Evolutionary conservation across 2,797 vertebrate species (phyloP).

Genomic region (Amblyopsis hoosieri): DNA sequence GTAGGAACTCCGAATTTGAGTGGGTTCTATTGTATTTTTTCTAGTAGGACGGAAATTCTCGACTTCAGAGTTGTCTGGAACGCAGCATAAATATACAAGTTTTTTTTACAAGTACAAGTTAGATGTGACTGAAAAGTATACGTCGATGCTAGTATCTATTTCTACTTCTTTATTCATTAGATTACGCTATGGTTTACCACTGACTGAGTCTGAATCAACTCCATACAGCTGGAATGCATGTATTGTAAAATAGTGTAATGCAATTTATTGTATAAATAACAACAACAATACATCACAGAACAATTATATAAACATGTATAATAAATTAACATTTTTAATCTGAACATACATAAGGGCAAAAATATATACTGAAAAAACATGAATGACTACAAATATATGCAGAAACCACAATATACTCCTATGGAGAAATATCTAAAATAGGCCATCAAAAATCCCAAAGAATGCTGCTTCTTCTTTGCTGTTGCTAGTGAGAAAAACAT

Average conservation of each 20-base stretch:
- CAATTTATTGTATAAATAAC: not conserved
- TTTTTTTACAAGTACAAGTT: too few species aligned
- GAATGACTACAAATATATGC: not conserved
- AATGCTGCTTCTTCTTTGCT: slow-evolving; percentile 81
- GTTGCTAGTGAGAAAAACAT: slow-evolving; percentile 59
- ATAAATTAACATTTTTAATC: not conserved
- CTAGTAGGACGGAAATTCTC: too few species aligned
- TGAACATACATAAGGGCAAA: too few species aligned
- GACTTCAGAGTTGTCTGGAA: too few species aligned
- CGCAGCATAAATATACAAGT: too few species aligned
- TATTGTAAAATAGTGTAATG: not conserved
- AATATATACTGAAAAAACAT: not conserved
- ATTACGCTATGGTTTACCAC: too few species aligned
- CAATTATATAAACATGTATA: not conserved
- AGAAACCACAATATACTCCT: slow-evolving; percentile 7
- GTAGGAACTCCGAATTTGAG: too few species aligned
- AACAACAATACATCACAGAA: not conserved
- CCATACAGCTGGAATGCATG: not conserved
- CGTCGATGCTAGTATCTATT: too few species aligned
- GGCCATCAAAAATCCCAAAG: slow-evolving; percentile 92
- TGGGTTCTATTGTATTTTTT: too few species aligned
- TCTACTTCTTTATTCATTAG: too few species aligned
- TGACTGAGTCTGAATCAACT: too few species aligned
- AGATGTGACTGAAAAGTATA: too few species aligned
- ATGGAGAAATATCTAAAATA: slow-evolving; percentile 80